Evolutionary conservation across 1,140 invertebrate genomes (phyloP), one percentile per base, ranked within the genome.

Genomic region (Zaprionus ornatus): DNA sequence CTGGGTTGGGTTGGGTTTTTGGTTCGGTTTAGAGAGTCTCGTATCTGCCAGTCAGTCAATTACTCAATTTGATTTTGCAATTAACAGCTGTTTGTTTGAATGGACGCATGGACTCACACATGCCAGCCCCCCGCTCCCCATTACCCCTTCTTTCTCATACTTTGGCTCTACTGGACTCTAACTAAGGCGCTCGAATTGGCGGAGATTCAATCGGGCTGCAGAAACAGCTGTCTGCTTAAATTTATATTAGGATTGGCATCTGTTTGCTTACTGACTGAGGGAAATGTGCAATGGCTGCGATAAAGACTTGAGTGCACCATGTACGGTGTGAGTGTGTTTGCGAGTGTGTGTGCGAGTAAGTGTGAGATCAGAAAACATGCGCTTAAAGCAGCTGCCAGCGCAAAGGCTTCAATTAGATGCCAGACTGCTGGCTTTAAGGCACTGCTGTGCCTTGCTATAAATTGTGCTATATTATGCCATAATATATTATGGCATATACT

Each of bases 31-130:
- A 52, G 32, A 19, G 61, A 52, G 42, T 50, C 52, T 74, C 52
- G 60, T 62, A 62, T 69, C 72, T 68, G 70, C 42, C 64, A 68
- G 66, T 62, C 74, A 79, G 74, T 66, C 74, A 77, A 79, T 79
- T 77, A 79, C 77, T 79, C 79, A 87, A 74, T 86, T 80, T 86
- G 80, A 83, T 86, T 86, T 86, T 88, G 82, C 80, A 86, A 86
- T 83, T 88, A 86, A 79, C 83, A 87, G 82, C 69, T 81, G 74
- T 79, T 70, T 61, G 73, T 69, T 45, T 56, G 65, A 71, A 68
- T 75, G 60, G 55, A 73, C 68, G 48, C 42, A 52, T 45, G 12
- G 3, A 50, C 27, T 32, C 45, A 15, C 42, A 21, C 54, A 48
- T 42, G 50, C 27, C 27, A 50, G 29, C 29, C 19, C 17, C 45